These are phyloP conservation scores for Trinorchestia longiramus DNA, from an alignment of 1,140 invertebrate genomes.

Conservation along the genomic window DNA sequence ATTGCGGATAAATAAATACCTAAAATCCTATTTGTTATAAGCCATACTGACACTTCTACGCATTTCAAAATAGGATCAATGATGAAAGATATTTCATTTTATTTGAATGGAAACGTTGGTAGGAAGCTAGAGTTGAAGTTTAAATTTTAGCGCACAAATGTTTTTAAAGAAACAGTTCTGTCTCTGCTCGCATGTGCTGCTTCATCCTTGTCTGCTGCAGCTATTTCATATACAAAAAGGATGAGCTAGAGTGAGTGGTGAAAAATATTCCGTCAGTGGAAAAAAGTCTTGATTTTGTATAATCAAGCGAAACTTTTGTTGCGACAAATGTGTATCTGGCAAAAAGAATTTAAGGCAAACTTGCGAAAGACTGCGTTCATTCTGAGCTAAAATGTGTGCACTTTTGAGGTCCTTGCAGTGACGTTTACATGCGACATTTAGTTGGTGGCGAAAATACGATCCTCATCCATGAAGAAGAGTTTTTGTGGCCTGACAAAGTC, in stretches of 20 bases:
- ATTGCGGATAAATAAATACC: too few species aligned
- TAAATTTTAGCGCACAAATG: too few species aligned
- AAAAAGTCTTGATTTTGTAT: background rate
- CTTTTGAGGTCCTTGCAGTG: background rate
- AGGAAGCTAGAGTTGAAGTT: too few species aligned
- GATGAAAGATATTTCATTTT: too few species aligned
- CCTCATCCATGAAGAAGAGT: background rate
- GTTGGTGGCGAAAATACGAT: background rate
- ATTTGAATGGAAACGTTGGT: too few species aligned
- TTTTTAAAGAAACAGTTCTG: too few species aligned
- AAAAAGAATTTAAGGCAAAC: background rate
- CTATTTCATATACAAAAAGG: background rate
- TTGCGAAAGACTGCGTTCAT: background rate
- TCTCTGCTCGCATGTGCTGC: background rate
- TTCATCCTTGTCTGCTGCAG: background rate
- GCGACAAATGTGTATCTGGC: background rate
- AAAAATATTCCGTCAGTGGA: background rate
- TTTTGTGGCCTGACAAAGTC: constrained; percentile 6
- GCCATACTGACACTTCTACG: too few species aligned
- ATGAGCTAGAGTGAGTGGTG: background rate
- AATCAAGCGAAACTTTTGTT: background rate
- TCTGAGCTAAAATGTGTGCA: background rate
- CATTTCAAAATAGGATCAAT: too few species aligned
- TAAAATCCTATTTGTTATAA: too few species aligned
- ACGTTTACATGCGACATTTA: background rate